phyloP scores from a whole-genome alignment of 2,797 vertebrate genomes.

The Pogonophryne albipinna region DNA sequence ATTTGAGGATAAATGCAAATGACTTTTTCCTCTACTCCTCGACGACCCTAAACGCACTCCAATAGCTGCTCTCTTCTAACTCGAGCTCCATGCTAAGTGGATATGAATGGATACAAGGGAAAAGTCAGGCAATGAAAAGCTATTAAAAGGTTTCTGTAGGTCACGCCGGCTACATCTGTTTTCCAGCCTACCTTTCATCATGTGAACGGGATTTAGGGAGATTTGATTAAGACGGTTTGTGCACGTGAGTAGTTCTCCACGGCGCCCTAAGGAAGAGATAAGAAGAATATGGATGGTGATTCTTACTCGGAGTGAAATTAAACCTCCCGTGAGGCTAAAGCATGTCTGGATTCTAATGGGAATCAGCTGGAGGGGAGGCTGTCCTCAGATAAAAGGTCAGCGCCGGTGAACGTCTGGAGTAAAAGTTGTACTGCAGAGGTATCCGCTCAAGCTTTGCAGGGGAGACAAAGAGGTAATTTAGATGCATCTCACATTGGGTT shows the following conservation, averaged over 20 bases:
- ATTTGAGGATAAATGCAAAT: constrained; percentile 56
- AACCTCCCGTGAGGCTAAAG: constrained; percentile 32
- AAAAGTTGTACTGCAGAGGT: constrained; percentile 1
- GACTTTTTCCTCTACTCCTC: constrained; percentile 15
- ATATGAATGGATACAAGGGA: constrained; percentile 65
- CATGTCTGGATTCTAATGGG: constrained; percentile 52
- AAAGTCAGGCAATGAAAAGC: constrained; percentile 61
- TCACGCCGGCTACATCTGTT: constrained; percentile 61
- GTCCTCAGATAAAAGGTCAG: constrained; percentile 50
- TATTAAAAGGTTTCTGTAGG: constrained; percentile 63
- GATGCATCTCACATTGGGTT: constrained; percentile 5
- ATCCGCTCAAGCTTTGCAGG: not conserved
- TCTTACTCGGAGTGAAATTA: constrained; percentile 54
- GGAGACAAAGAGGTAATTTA: not conserved
- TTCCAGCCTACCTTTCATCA: constrained; percentile 62
- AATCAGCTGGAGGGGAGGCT: constrained; percentile 46
- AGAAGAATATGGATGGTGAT: constrained; percentile 42
- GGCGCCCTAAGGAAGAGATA: constrained; percentile 34
- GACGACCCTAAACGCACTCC: constrained; percentile 41
- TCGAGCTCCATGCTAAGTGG: constrained; percentile 56
- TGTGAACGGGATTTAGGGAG: constrained; percentile 50
- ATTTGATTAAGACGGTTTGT: constrained; percentile 33
- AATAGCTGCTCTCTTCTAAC: constrained; percentile 19
- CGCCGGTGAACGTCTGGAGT: constrained; percentile 17
- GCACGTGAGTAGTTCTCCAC: constrained; percentile 18